Evolutionary conservation across 2,888 invertebrate genomes (phyloP), one percentile per base, ranked within the genome.

Genomic region (Cosmia pyralina): DNA sequence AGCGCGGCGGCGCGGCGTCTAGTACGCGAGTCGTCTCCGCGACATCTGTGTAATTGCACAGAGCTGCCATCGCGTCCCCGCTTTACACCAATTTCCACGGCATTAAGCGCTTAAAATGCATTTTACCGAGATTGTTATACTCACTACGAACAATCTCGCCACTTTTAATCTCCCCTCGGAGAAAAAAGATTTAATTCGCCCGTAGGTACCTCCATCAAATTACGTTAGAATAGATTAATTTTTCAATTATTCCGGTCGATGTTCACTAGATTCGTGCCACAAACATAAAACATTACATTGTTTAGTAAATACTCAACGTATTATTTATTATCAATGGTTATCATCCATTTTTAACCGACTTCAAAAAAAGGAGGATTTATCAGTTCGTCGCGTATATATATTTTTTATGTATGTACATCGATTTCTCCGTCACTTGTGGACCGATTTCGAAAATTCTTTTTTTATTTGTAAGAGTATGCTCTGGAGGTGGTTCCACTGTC

Each of bases 91-190:
- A 92, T 94, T 94, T 94, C 93, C 93, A 90, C 90, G 87, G 90
- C 93, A 93, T 94, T 95, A 92, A 93, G 90, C 93, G 91, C 93
- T 93, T 91, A 88, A 93, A 94, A 94, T 93, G 93, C 94, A 94
- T 94, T 94, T 94, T 89, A 90, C 92, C 86, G 90, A 92, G 92
- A 93, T 93, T 94, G 92, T 93, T 92, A 91, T 88, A 91, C 89
- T 92, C 88, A 88, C 88, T 90, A 90, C 75, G 72, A 81, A 82
- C 90, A 90, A 92, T 90, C 90, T 85, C 85, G 84, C 87, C 88
- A 88, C 89, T 91, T 92, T 92, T 90, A 90, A 91, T 88, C 89
- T 91, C 84, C 81, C 81, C 82, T 79, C 19, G 6, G 48, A 69
- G 57, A 77, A 84, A 86, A 90, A 88, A 88, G 83, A 88, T 90